Base-by-base conservation (phyloP, 2,113 vertebrate genomes). In the Tychaedon coryphoeus region DNA sequence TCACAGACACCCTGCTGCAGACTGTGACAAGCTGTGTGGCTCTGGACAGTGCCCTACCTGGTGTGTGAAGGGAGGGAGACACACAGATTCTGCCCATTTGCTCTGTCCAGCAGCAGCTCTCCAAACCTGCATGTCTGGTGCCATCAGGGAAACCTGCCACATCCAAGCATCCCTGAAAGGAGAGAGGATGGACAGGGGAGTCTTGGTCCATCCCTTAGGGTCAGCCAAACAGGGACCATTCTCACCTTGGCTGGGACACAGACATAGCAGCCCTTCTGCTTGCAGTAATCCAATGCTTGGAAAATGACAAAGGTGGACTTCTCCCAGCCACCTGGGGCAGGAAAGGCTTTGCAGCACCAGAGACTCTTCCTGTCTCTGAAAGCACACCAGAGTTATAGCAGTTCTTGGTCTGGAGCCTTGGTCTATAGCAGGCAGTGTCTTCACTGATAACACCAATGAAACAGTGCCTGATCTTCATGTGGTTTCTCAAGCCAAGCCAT, bases 321-420 rank as follows among this genome's bases (percentile, higher is more conserved):
- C 5, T 24, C 25, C 38, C 45, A 90, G 0, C 16, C 1, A 2
- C 13, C 17, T 8, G 31, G 1, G 2, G 36, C 6, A 4, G 34
- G 29, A 70, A 88, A 88, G 36, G 51, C 33, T 78, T 45, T 6
- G 2, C 25, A 77, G 36, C 25, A 38, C 47, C 16, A 28, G 23
- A 81, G 83, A 54, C 19, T 19, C 28, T 2, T 51, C 54, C 61
- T 14, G 20, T 12, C 36, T 85, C 65, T 62, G 15, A 53, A 86
- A 87, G 36, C 12, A 66, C 19, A 62, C 3, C 23, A 19, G 34
- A 45, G 25, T 38, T 38, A 38, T 0, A 50, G 22, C 1, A 50
- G 33, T 2, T 60, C 57, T 36, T 17, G 20, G 23, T 47, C 40
- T 79, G 42, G 7, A 53, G 72, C 43, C 48, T 51, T 64, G n/a